These are phyloP conservation scores for Drosophila percnosoma DNA, from an alignment of 2,888 invertebrate genomes.

Conservation along the genomic window DNA sequence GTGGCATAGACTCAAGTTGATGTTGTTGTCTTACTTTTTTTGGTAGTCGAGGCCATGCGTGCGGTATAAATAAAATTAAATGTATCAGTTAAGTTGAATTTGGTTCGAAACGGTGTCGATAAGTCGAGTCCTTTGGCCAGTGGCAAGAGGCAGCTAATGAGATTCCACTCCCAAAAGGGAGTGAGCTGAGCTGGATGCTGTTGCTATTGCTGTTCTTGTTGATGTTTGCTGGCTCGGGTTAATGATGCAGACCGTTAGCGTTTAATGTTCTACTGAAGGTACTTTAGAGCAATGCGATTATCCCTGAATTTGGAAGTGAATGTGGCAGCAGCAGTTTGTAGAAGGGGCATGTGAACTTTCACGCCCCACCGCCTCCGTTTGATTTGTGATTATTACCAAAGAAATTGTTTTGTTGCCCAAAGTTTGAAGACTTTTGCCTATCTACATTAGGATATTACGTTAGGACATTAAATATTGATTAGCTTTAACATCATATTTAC, in stretches of 20 bases:
- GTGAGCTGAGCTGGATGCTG: background rate
- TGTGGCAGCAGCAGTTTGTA: background rate
- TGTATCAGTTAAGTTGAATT: constrained; percentile 69
- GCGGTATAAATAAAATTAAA: constrained; percentile 77
- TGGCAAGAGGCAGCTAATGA: constrained; percentile 61
- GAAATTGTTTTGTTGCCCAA: constrained; percentile 33
- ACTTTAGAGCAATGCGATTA: constrained; percentile 55
- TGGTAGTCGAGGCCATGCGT: constrained; percentile 61
- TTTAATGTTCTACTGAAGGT: constrained; percentile 44
- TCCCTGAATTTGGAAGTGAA: constrained; percentile 6
- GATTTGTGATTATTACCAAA: constrained; percentile 55
- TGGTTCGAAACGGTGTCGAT: constrained; percentile 55
- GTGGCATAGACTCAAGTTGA: constrained; percentile 40
- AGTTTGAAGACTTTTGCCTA: constrained; percentile 27
- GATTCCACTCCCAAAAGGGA: constrained; percentile 43
- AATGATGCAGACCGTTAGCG: constrained; percentile 66
- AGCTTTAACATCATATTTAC: constrained; percentile 8
- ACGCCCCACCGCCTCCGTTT: constrained; percentile 35
- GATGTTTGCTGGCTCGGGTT: constrained; percentile 42
- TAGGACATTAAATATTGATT: constrained; percentile 27
- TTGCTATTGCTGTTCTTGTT: background rate
- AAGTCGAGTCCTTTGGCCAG: constrained; percentile 49
- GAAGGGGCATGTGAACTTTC: constrained; percentile 24
- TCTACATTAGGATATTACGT: constrained; percentile 22
- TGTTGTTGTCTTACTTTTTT: constrained; percentile 12